Base-by-base conservation (phyloP, 2,797 vertebrate species). In the Staurois parvus region DNA sequence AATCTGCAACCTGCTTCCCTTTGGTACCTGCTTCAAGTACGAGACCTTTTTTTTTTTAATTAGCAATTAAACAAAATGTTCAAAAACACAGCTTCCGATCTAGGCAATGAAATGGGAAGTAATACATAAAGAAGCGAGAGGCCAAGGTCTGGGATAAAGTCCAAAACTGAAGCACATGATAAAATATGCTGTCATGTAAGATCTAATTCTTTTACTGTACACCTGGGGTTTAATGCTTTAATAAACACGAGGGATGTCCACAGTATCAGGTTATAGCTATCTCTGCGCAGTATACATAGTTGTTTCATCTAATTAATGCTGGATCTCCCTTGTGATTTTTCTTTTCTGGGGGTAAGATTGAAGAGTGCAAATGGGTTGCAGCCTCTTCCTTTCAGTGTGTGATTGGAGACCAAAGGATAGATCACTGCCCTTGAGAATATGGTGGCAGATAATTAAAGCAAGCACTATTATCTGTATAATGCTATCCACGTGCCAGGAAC, bases 11-110 rank as follows among this genome's bases (percentile, higher is more conserved):
- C 73, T 79, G 69, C 83, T 74, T 78, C 42, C 75, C 70, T 83
- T 48, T 67, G 68, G 30, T 83, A 83, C 75, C 80, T 87, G 74
- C 68, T 87, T 83, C 72, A 32, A 83, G 67, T 87, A 67, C 66
- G 19, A 83, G 75, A 68, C 69, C 75, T 86, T 87, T 75, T 12
- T 72, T 37, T 86, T 86, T 59, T 67, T 78, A 83, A 87, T 83
- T 83, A 83, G 80, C 80, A 87, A 83, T 87, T 87, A 83, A 64
- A 42, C 30, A 79, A 73, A 73, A 87, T 21, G 52, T 68, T 83
- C n/a, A 85, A 72, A 86, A 83, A 83, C 75, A 83, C 56, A 19
- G 78, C 68, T 86, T 86, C 52, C 1, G 48, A 73, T 67, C 72
- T n/a, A 79, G 42, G 67, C 24, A 11, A 26, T 21, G 42, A 80